phyloP scores from a whole-genome alignment of 2,113 vertebrate genomes.

The Cromileptes altivelis region DNA sequence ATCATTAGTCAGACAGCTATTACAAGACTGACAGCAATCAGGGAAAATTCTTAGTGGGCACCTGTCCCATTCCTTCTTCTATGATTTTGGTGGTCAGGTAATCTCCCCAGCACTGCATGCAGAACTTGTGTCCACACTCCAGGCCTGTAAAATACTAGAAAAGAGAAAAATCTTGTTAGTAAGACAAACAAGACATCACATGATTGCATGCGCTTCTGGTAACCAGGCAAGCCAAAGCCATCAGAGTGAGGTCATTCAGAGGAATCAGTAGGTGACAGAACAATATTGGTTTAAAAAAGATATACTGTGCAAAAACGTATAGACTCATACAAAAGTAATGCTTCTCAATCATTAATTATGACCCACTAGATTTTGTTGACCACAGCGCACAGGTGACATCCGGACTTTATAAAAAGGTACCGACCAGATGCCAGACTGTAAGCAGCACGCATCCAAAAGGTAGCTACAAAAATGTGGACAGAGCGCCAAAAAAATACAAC shows the following conservation, averaged over 20 bases:
- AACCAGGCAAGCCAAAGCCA: not conserved
- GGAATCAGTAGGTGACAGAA: not conserved
- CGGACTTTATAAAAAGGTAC: too few relatives aligned
- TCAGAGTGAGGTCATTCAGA: not conserved
- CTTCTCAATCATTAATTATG: too few relatives aligned
- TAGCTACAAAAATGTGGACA: too few relatives aligned
- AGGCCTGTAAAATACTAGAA: conserved; percentile 98
- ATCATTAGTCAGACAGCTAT: conserved; percentile 15
- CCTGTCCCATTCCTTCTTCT: conserved; percentile 99
- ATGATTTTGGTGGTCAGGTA: conserved; percentile 99
- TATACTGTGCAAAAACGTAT: too few relatives aligned
- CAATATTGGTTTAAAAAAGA: not conserved
- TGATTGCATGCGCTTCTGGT: not conserved
- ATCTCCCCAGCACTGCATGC: conserved; percentile 99
- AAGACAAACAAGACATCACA: conserved; percentile 1
- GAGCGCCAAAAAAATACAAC: too few relatives aligned
- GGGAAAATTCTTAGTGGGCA: conserved; percentile 69
- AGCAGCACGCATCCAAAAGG: too few relatives aligned
- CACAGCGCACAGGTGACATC: too few relatives aligned
- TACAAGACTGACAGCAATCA: not conserved
- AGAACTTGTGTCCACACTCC: conserved; percentile 99
- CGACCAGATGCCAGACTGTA: too few relatives aligned
- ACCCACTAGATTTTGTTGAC: too few relatives aligned
- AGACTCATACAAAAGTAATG: too few relatives aligned
- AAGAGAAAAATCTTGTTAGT: conserved; percentile 32